A percentile compares a stretch with the other conserved stretches of the same genome.
Conservation (phyloP, 2,888 invertebrate species). For the Amitus sp. region DNA sequence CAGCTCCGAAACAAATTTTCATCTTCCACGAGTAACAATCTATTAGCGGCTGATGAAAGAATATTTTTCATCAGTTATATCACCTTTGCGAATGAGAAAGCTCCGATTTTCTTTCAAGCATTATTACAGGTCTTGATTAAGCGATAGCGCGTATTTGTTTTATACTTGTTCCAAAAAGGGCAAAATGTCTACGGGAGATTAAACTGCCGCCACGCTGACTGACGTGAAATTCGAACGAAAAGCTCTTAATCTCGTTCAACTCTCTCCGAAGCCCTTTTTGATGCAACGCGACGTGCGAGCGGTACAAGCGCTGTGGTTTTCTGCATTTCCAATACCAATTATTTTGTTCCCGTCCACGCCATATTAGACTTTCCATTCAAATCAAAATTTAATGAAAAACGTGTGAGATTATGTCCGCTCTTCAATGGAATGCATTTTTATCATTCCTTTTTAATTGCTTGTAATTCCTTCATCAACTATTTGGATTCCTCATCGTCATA, state of each 20-base stretch:
- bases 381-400: slow-evolving; percentile 31
- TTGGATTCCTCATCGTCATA: background rate
- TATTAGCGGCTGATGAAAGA: slow-evolving; percentile 9
- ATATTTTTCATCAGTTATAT: slow-evolving; percentile 50
- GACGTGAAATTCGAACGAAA: slow-evolving; percentile 58
- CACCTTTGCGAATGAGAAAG: slow-evolving; percentile 42
- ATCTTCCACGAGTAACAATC: slow-evolving; percentile 8
- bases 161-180: slow-evolving; percentile 51
- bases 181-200: slow-evolving; percentile 49
- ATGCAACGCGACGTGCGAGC: slow-evolving; percentile 32
- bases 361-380: slow-evolving; percentile 33
- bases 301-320: slow-evolving; percentile 25
- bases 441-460: background rate
- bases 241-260: slow-evolving; percentile 56
- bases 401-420: slow-evolving; percentile 2
- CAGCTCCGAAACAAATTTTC: no score
- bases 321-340: slow-evolving; percentile 39
- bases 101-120: slow-evolving; percentile 43
- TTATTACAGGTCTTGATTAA: slow-evolving; percentile 56
- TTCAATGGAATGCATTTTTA: slow-evolving; percentile 5
- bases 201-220: slow-evolving; percentile 53
- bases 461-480: background rate
- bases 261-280: slow-evolving; percentile 40
- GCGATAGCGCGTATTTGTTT: slow-evolving; percentile 54
- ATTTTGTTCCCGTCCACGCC: slow-evolving; percentile 27